A percentile compares a stretch with the other conserved stretches of the same genome.
Conservation (phyloP, 2,113 vertebrate species). For the Coreoperca whiteheadi region DNA sequence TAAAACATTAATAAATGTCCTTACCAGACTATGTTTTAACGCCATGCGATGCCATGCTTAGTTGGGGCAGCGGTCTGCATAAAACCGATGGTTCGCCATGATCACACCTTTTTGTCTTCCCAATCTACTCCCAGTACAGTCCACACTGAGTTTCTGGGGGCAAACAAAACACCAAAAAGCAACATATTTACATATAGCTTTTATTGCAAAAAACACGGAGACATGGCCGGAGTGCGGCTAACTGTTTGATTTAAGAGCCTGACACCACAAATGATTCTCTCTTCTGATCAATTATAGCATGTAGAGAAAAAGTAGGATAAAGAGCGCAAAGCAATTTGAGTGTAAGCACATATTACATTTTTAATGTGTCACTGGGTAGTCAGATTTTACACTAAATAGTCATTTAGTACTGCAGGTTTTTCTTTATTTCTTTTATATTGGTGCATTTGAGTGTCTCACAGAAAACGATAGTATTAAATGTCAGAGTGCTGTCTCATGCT, state of each 20-base stretch:
- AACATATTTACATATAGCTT: slow-evolving; percentile 53
- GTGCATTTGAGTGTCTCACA: slow-evolving; percentile 35
- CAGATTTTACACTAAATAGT: slow-evolving; percentile 28
- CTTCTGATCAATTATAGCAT: slow-evolving; percentile 8
- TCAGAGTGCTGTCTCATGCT: slow-evolving; percentile 50
- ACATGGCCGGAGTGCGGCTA: slow-evolving; percentile 52
- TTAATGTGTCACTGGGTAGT: slow-evolving; percentile 25
- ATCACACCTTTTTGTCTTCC: background rate
- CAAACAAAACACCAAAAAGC: slow-evolving; percentile 30
- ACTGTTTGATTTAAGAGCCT: slow-evolving; percentile 51
- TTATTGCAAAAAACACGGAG: slow-evolving; percentile 79
- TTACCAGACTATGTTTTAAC: background rate
- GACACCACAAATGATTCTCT: slow-evolving; percentile 29
- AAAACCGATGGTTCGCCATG: background rate
- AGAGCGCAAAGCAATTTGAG: slow-evolving; percentile 26
- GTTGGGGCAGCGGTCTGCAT: background rate
- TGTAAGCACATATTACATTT: slow-evolving; percentile 14
- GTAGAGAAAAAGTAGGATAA: slow-evolving; percentile 40
- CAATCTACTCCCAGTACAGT: background rate
- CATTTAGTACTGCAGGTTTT: background rate
- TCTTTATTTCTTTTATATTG: slow-evolving; percentile 27
- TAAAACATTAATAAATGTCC: background rate
- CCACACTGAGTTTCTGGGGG: background rate
- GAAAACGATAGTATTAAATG: slow-evolving; percentile 34
- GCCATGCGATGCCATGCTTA: background rate